These are phyloP conservation scores for Magallana nippona DNA, from an alignment of 2,888 invertebrate genomes.

Conservation along the genomic window DNA sequence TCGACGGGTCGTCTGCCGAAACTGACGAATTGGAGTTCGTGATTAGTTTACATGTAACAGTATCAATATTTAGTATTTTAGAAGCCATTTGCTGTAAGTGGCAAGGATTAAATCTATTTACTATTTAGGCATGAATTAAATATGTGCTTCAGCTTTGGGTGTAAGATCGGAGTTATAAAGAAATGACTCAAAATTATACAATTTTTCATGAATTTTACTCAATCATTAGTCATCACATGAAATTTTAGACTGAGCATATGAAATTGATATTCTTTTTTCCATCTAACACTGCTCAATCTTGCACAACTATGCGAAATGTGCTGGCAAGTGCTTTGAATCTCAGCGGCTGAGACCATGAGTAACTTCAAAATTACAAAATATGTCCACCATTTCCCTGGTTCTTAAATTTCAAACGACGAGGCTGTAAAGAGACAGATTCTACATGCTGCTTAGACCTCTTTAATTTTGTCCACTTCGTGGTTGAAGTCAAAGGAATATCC, in stretches of 20 bases:
- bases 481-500: slow-evolving; percentile 11
- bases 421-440: not conserved
- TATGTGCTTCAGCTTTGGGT: too few species aligned
- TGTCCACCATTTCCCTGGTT: not conserved
- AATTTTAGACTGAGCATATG: not conserved
- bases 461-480: not conserved
- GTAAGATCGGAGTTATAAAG: too few species aligned
- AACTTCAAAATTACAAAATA: not conserved
- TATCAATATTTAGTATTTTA: too few species aligned
- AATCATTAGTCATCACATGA: too few species aligned
- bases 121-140: too few species aligned
- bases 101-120: too few species aligned
- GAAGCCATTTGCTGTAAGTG: too few species aligned
- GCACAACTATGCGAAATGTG: not conserved
- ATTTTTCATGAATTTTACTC: too few species aligned
- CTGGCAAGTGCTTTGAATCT: not conserved
- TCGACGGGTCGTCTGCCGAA: too few species aligned
- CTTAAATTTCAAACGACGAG: not conserved
- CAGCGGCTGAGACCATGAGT: not conserved
- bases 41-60: too few species aligned
- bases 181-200: too few species aligned
- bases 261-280: not conserved
- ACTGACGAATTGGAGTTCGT: too few species aligned
- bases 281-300: not conserved
- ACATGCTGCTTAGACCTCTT: not conserved